Base-by-base conservation (phyloP, 2,113 vertebrate genomes). In the Cyanoliseus patagonus region DNA sequence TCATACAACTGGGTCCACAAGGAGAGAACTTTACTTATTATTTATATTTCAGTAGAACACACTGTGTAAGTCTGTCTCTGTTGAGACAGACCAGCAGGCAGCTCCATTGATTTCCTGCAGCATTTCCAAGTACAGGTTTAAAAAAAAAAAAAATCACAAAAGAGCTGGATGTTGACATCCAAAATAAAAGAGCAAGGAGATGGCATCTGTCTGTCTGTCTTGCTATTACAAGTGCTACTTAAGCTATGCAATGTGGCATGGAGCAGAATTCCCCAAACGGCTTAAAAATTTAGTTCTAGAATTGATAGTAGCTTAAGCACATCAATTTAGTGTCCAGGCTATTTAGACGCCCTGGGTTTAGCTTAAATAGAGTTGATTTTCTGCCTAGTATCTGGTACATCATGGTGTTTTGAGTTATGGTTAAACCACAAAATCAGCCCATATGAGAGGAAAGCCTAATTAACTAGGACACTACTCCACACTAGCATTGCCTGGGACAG, bases 11-110 rank as follows among this genome's bases (percentile, higher is more conserved):
- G 46, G 62, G 31, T 63, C 87, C 55, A 53, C 42, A 51, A 77
- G 75, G 63, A 90, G 8, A 80, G 11, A 94, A 62, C 2, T 6
- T 90, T 63, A 83, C 90, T 92, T 73, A 81, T 95, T 92, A 92
- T 92, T 94, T 79, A 93, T 41, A 42, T 85, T 86, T 73, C n/a
- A 52, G 41, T n/a, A 89, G 57, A 37, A 72, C 28, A 91, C 37
- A 53, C 42, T 83, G 37, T 83, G 47, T 85, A 79, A 92, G 49
- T 9, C 5, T 85, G 57, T 49, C 90, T 37, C 90, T 37, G 27
- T 1, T 47, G 75, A 86, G 44, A 70, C 20, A 84, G 53, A 37
- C 23, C 67, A 20, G 72, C 20, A 87, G 83, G 59, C 23, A 14
- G 28, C 57, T 73, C 35, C 72, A 63, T 9, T 90, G 79, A 66